Evolutionary conservation across 1,140 invertebrate genomes (phyloP).

Genomic region (Drosophila biarmipes): DNA sequence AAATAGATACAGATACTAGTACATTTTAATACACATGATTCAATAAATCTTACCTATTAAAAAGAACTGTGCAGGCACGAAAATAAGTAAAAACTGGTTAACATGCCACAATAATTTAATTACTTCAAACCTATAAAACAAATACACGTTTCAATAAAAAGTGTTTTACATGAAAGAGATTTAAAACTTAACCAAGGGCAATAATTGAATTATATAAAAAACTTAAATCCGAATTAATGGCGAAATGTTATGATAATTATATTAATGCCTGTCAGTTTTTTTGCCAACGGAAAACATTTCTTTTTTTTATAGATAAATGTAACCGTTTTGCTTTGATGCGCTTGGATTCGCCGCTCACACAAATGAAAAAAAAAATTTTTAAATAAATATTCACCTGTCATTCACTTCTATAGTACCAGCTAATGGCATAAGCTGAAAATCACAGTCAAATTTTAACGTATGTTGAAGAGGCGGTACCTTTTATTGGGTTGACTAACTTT

Average conservation of each 20-base stretch:
- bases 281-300: not conserved
- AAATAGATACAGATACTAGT: too few species aligned
- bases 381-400: not conserved
- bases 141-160: too few species aligned
- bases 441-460: slow-evolving; percentile 1
- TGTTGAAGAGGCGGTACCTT: not conserved
- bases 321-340: slow-evolving; percentile 3
- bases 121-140: not conserved
- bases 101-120: too few species aligned
- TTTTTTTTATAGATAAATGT: not conserved
- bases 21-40: too few species aligned
- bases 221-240: too few species aligned
- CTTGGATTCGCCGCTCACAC: not conserved
- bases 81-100: too few species aligned
- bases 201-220: too few species aligned
- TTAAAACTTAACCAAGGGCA: too few species aligned
- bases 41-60: too few species aligned
- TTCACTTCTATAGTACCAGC: not conserved
- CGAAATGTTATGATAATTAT: not conserved
- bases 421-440: not conserved
- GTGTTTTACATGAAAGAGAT: too few species aligned
- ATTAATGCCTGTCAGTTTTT: not conserved
- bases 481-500: slow-evolving; percentile 10
- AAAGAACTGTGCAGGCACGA: too few species aligned
- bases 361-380: slow-evolving; percentile 1